A percentile compares a stretch with the other conserved stretches of the same genome.
phyloP scores from a whole-genome alignment of 2,797 vertebrate species.

The Pelodytes ibericus region DNA sequence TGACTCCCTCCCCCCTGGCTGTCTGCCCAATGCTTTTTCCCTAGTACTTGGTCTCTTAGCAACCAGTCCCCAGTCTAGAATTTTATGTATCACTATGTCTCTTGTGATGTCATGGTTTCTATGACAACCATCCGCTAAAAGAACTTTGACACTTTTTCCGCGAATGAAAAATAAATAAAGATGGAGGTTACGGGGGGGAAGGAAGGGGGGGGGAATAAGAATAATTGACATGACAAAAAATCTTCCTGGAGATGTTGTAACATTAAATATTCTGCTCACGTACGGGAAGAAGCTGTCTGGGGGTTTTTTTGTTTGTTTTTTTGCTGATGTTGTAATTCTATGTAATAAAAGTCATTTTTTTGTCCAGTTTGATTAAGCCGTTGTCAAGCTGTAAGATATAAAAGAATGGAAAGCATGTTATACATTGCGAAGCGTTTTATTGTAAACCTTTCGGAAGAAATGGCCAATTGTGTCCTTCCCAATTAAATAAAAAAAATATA shows the following conservation, averaged over 20 bases:
- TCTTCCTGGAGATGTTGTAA: slow-evolving; percentile 42
- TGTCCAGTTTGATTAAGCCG: too few species aligned
- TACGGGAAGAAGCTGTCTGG: background rate
- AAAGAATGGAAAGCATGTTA: too few species aligned
- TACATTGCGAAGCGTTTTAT: too few species aligned
- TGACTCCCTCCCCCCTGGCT: slow-evolving; percentile 73
- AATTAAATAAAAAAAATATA: too few species aligned
- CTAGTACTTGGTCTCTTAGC: slow-evolving; percentile 80
- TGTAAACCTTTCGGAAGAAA: too few species aligned
- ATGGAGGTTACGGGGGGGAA: too few species aligned
- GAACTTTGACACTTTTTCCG: slow-evolving; percentile 73
- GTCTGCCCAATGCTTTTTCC: slow-evolving; percentile 78
- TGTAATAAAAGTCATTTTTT: background rate
- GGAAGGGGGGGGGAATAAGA: slow-evolving; percentile 32
- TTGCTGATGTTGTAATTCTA: slow-evolving; percentile 53
- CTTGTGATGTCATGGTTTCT: slow-evolving; percentile 82
- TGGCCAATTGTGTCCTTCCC: too few species aligned
- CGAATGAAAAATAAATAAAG: slow-evolving; percentile 64
- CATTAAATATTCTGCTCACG: background rate
- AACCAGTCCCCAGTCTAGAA: slow-evolving; percentile 79
- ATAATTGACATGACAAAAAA: slow-evolving; percentile 56
- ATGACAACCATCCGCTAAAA: slow-evolving; percentile 81
- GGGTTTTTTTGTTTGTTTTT: background rate
- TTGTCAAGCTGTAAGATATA: too few species aligned
- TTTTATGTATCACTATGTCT: slow-evolving; percentile 86